Evolutionary conservation across 2,888 invertebrate genomes (phyloP).

Genomic region (Acanthoscelides obtectus): DNA sequence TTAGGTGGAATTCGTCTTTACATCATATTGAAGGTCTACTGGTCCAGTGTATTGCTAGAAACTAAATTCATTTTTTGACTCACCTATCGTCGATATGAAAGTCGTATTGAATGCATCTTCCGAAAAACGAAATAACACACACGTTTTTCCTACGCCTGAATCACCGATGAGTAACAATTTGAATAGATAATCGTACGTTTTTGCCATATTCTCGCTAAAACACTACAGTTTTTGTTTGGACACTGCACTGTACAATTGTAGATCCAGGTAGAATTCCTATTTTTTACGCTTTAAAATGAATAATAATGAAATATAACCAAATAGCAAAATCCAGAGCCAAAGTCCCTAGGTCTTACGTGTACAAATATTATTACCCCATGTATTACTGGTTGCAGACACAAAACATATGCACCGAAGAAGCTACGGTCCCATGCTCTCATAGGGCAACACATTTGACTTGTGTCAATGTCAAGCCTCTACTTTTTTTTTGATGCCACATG

Average conservation of each 20-base stretch:
- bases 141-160: constrained; percentile 92
- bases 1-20: neutral
- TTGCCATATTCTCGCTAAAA: constrained; percentile 65
- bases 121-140: constrained; percentile 89
- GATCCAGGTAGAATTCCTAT: neutral
- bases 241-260: neutral
- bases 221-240: neutral
- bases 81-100: constrained; percentile 95
- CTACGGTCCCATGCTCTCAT: too few relatives aligned
- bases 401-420: too few relatives aligned
- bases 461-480: too few relatives aligned
- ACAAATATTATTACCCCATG: neutral
- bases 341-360: neutral
- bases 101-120: constrained; percentile 94
- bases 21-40: constrained; percentile 21
- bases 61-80: constrained; percentile 37
- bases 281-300: neutral
- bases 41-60: constrained; percentile 13
- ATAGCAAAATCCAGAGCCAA: neutral
- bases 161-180: constrained; percentile 90
- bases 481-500: too few relatives aligned
- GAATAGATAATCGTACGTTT: constrained; percentile 91
- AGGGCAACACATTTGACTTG: too few relatives aligned
- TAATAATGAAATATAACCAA: neutral
- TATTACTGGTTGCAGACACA: neutral